Evolutionary conservation across 2,113 vertebrate genomes (phyloP), one percentile per base, ranked within the genome.

Genomic region (Gallinago undulata): DNA sequence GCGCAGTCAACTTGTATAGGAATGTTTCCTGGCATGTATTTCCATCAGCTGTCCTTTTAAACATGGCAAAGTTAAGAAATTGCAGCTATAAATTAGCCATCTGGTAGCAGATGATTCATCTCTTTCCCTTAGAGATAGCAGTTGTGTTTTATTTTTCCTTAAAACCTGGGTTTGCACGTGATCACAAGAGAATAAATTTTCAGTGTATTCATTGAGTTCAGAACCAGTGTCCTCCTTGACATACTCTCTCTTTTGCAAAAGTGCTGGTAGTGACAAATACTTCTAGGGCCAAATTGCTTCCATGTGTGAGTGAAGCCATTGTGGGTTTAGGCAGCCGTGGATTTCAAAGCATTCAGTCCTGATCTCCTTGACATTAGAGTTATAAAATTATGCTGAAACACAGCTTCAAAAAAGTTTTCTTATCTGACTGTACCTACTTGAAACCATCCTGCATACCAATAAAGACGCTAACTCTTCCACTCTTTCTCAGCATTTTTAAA

Each of bases 11-110:
- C 33, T 85, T 88, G 45, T 73, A 85, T 30, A 79, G 13, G n/a
- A 90, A 63, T 55, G 19, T 87, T 94, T 91, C 37, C 70, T 91
- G 55, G 37, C n/a, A 13, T 53, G 10, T 25, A 18, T 59, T 97
- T 91, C 82, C n/a, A 88, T 90, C 78, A 93, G 67, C 87, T 93
- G 31, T 82, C 75, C 75, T 59, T 70, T 93, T 93, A 94, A 94
- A 86, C 35, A 59, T 63, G 56, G 43, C 75, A 84, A 59, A 90
- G 41, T 70, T 83, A 83, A 57, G 72, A 93, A 92, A 90, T 7
- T 77, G 16, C 68, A 88, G 56, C 47, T 53, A 67, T 90, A 87
- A 94, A 77, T 94, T 82, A 94, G 67, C 87, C 90, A 77, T 96
- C 82, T 93, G 85, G 75, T 86, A 92, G 47, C 50, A 81, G 63